Base-by-base conservation (phyloP, 2,797 vertebrate species). In the Babyrousa celebensis region DNA sequence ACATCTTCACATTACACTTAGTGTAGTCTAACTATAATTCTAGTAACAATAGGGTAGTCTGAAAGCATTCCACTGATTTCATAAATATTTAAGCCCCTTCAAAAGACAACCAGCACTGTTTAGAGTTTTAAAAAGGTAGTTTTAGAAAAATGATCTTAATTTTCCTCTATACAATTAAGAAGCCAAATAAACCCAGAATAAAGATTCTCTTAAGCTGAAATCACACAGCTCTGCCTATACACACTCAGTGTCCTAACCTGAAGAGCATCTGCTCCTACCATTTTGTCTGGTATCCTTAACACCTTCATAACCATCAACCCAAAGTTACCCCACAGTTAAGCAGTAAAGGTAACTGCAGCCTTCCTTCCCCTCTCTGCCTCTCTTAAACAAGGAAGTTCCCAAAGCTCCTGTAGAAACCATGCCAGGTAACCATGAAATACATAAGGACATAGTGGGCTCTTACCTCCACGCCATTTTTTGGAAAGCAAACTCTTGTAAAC, bases 1-100 rank as follows among this genome's bases (percentile, higher is more conserved):
- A 88, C 8, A 93, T 85, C 85, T 89, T 79, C 91, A 92, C 6
- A 93, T 70, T 60, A 93, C 21, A 89, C 36, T 94, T 79, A 86
- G 80, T 20, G 9, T 43, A 77, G 68, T 75, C 93, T 63, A 88
- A 94, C 48, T 79, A 23, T 32, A 70, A 79, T 83, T 91, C 78
- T 85, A 23, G 62, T 17, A 86, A 91, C 16, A 89, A 75, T 0
- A 79, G 43, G 14, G 72, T 6, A 36, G 86, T 65, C 0, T 87
- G n/a, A 80, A 91, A 89, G 25, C n/a, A 43, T 63, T 85, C 65
- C 58, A 36, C 43, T 94, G 89, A 89, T 70, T 91, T 93, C 72
- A 56, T 62, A 86, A 91, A 89, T 56, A 91, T 36, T 5, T 68
- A 27, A 89, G 29, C 56, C 60, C 78, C 60, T 97, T 75, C 23